Conservation (phyloP, 2,888 invertebrate species). For the Ectropis crepuscularia region DNA sequence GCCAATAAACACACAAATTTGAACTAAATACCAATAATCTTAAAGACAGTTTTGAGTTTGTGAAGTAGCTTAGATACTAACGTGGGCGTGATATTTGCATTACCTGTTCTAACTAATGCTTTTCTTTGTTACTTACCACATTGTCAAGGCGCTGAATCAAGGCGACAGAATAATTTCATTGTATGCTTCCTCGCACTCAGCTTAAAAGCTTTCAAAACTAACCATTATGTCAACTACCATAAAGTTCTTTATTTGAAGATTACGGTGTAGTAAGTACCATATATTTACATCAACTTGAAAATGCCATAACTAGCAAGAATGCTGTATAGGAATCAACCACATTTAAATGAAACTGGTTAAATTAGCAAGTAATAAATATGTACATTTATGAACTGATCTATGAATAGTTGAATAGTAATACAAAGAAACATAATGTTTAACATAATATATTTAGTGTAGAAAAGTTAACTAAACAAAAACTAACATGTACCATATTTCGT, state of each 20-base stretch:
- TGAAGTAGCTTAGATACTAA: conserved; percentile 6
- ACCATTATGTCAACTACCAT: conserved; percentile 3
- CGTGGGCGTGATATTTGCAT: conserved; percentile 70
- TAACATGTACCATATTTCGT: too few species aligned
- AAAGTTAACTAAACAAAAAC: too few species aligned
- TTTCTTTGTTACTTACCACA: conserved; percentile 69
- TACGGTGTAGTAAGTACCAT: neutral
- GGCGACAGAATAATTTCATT: conserved; percentile 56
- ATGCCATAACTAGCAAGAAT: conserved; percentile 43
- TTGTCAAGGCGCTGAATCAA: conserved; percentile 72
- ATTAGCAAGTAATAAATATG: neutral
- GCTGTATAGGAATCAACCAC: conserved; percentile 46
- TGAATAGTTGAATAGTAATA: too few species aligned
- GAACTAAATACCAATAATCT: neutral
- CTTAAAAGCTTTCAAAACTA: conserved; percentile 15
- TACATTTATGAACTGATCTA: too few species aligned
- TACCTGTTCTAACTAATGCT: conserved; percentile 63
- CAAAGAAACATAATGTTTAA: too few species aligned
- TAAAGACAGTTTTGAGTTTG: neutral
- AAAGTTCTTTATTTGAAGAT: conserved; percentile 6
- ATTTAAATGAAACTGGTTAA: conserved; percentile 32
- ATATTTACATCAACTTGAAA: conserved; percentile 4
- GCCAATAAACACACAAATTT: too few species aligned
- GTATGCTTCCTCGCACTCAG: conserved; percentile 54
- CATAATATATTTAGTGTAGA: too few species aligned